These are phyloP conservation scores for Montipora sp. DNA, from an alignment of 64 coral and sea anemone species.

Conservation along the genomic window DNA sequence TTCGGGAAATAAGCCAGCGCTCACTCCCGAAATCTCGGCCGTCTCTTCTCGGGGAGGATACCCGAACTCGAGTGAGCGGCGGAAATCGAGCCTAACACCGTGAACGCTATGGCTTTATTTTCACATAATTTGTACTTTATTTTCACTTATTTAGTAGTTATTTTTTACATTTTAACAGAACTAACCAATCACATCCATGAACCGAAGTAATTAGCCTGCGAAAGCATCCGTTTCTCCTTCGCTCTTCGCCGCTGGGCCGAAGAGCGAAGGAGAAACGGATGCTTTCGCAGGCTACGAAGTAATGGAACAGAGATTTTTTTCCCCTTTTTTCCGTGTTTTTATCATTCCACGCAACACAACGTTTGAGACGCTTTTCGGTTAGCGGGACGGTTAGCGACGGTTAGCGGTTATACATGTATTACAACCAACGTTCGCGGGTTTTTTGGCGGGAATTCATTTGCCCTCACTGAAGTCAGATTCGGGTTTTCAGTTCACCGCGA, in stretches of 20 bases:
- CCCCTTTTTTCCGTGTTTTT: slow-evolving; percentile 51
- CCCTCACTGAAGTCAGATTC: not conserved
- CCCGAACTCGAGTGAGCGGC: too few relatives aligned
- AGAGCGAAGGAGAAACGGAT: too few relatives aligned
- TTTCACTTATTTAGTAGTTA: slow-evolving; percentile 33
- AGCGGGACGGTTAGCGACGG: not conserved
- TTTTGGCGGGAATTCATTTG: slow-evolving; percentile 28
- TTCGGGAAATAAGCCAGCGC: too few relatives aligned
- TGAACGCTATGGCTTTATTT: slow-evolving; percentile 61
- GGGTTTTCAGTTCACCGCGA: not conserved
- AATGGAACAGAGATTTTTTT: slow-evolving; percentile 49
- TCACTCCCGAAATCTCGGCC: too few relatives aligned
- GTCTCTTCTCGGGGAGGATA: too few relatives aligned
- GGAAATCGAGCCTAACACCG: not conserved
- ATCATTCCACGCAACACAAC: not conserved
- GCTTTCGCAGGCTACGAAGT: too few relatives aligned
- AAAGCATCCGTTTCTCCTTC: too few relatives aligned
- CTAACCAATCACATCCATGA: slow-evolving; percentile 27
- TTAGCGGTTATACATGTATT: slow-evolving; percentile 7
- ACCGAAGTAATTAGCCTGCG: slow-evolving; percentile 51
- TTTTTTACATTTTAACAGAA: slow-evolving; percentile 12
- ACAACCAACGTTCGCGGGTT: not conserved
- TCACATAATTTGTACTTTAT: slow-evolving; percentile 17
- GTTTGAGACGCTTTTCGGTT: slow-evolving; percentile 6
- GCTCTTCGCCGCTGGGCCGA: too few relatives aligned